Evolutionary conservation across 2,888 invertebrate genomes (phyloP), one percentile per base, ranked within the genome.

Genomic region (Sylvicola cinctus): DNA sequence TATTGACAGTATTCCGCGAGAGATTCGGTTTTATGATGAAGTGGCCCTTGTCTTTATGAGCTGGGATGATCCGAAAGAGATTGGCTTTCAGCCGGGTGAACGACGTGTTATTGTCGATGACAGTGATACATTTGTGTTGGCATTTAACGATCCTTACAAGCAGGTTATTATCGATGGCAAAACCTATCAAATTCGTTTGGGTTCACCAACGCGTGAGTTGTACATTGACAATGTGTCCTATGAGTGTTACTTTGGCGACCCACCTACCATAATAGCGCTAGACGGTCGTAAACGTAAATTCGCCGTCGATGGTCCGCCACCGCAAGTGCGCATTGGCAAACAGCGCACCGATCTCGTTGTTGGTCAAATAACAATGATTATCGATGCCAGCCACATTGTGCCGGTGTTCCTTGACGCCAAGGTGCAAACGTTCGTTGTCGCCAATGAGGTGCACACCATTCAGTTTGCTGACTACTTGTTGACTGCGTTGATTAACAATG

Each of bases 231-330:
- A 79, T 7, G 66, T 74, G 39, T 81, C 84, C 64, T 91, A 77
- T 53, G 91, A 91, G 51, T 84, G 88, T 45, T 83, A 79, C 54
- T 96, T 96, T 52, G 88, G 84, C 23, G 90, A 88, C 2, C 76
- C 81, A 31, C 76, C 85, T 1, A 68, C 87, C 32, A 70, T 72
- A 2, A 74, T 91, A 8, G 73, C 79, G 29, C 66, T 95, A 26
- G 76, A 79, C 37, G 78, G 77, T 2, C 71, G 76, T 39, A 66
- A 74, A n/a, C 70, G 80, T 39, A 62, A 70, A 30, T 66, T 96
- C 2, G 76, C 81, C 46, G 61, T 98, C 7, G 81, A 83, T 45
- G 93, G 93, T 0, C 85, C 88, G 0, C 73, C 88, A 3, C 96
- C 96, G 0, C 85, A 85, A 58, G 93, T 96, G 1, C 81, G 83